Evolutionary conservation across 2,113 vertebrate genomes (phyloP).

Genomic region (Alosa alosa): DNA sequence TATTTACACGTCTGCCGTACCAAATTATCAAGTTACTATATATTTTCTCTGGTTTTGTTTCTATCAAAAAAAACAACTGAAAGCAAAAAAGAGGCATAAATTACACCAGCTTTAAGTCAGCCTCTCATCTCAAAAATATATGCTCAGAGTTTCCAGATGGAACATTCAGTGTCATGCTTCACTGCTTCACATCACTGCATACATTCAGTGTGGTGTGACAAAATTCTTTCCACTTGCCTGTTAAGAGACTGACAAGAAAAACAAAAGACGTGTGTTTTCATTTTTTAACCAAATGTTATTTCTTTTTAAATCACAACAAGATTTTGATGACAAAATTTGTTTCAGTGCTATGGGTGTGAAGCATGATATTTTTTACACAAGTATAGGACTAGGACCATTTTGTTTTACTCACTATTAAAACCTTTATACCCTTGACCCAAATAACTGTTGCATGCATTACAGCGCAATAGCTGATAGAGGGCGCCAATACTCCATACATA

Average conservation of each 20-base stretch:
- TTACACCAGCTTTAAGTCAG: not conserved
- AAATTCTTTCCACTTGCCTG: not conserved
- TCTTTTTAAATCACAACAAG: not conserved
- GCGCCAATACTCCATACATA: not conserved
- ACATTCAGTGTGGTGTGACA: not conserved
- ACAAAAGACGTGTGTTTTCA: not conserved
- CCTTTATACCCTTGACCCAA: not conserved
- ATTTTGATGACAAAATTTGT: not conserved
- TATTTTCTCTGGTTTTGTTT: not conserved
- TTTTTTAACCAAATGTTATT: conserved; percentile 15
- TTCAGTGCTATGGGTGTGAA: not conserved
- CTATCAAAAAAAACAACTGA: not conserved
- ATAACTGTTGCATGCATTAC: not conserved
- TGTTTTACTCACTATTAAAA: not conserved
- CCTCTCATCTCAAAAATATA: not conserved
- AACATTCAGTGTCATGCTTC: not conserved
- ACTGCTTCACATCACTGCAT: not conserved
- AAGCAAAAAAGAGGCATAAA: not conserved
- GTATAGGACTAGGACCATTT: not conserved
- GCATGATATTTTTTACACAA: not conserved
- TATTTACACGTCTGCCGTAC: not conserved
- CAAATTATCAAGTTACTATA: not conserved
- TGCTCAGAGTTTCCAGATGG: not conserved
- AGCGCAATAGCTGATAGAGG: not conserved
- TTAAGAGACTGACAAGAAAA: not conserved